Evolutionary conservation across 2,888 invertebrate species (phyloP), one percentile per base, ranked within the genome.

Genomic region (Acleris holmiana): DNA sequence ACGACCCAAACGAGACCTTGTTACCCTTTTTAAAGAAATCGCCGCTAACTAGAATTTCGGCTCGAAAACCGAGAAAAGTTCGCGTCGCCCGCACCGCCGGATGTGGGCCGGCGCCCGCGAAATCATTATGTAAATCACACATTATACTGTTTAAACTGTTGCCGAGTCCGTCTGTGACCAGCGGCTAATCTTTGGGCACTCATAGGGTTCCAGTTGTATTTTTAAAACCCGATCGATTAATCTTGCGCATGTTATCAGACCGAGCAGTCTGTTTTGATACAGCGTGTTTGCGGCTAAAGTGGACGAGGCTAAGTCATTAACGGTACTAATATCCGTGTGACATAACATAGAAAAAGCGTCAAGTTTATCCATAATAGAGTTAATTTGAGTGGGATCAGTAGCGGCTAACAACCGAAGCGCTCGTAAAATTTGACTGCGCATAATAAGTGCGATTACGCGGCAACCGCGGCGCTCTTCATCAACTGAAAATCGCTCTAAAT

Each of bases 21-120:
- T 91, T 92, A 91, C 89, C 88, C 87, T 88, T 90, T 91, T 91
- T 89, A 88, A 90, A 91, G 90, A 89, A 88, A 91, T 90, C 83
- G 74, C 82, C 84, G 83, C 91, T 92, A 91, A 92, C 91, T 91
- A 92, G 92, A 92, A 92, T 91, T 92, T 88, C 79, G 88, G 83
- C 83, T 88, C 88, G 82, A 89, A 92, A 91, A 92, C 92, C 86
- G 79, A 92, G 91, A 91, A 91, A 89, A 91, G 83, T 86, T 81
- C 75, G 78, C 82, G 78, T 78, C 77, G 82, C 76, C 77, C 78
- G 74, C 78, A 76, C 77, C 79, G 78, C 79, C 81, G 82, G 85
- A 83, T 84, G 80, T 81, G 79, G 82, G 82, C 63, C 83, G 89
- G 91, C 91, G 91, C 91, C 90, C 84, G 80, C 80, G 85, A 80